These are phyloP conservation scores for Xestia rhomboidea DNA, from an alignment of 2,888 invertebrate species.

Conservation along the genomic window DNA sequence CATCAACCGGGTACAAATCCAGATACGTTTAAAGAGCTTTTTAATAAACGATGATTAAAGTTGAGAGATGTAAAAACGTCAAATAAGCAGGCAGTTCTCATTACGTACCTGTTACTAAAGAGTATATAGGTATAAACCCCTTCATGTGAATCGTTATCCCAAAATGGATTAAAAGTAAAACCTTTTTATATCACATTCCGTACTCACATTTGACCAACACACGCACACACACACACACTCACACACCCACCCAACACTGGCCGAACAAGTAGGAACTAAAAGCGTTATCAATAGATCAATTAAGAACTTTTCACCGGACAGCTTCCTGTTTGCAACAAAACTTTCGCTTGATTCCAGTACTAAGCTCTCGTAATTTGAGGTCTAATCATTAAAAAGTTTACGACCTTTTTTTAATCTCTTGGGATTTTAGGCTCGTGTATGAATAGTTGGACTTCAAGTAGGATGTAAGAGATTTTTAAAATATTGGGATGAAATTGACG, in stretches of 20 bases:
- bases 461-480: not conserved
- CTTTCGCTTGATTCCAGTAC: slow-evolving; percentile 38
- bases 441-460: not conserved
- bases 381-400: slow-evolving; percentile 65
- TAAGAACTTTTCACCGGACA: slow-evolving; percentile 56
- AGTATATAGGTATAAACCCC: no score
- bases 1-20: no score
- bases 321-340: slow-evolving; percentile 55
- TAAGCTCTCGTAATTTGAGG: slow-evolving; percentile 59
- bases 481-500: not conserved
- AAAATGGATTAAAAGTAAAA: not conserved
- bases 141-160: not conserved
- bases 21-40: no score
- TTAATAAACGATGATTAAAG: not conserved
- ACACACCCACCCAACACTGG: slow-evolving; percentile 11
- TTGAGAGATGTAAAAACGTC: not conserved
- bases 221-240: not conserved
- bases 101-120: not conserved
- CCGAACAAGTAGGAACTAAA: slow-evolving; percentile 55
- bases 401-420: slow-evolving; percentile 48
- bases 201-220: not conserved
- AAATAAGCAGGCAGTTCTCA: not conserved
- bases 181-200: not conserved
- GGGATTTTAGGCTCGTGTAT: slow-evolving; percentile 19
- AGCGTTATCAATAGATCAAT: slow-evolving; percentile 67